Evolutionary conservation across 2,888 invertebrate species (phyloP).

Genomic region (Biston betularia): DNA sequence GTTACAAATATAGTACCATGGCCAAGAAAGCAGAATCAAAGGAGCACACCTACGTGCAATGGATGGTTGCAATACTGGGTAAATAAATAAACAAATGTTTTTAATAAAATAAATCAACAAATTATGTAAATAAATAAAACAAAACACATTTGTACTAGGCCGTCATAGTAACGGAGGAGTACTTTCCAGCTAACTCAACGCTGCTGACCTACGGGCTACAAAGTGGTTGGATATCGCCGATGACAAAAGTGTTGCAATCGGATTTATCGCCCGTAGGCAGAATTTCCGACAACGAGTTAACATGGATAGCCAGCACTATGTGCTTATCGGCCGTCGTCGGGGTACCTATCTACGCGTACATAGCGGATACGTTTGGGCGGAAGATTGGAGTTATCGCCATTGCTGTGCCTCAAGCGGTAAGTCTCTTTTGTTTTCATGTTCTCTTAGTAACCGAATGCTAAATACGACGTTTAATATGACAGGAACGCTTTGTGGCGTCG

Average conservation of each 20-base stretch:
- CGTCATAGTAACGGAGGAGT: conserved; percentile 47
- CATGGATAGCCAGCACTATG: conserved; percentile 75
- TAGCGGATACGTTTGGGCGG: conserved; percentile 74
- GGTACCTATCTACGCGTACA: conserved; percentile 71
- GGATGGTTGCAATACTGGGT: conserved; percentile 54
- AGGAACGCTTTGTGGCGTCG: conserved; percentile 18
- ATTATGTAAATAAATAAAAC: conserved; percentile 55
- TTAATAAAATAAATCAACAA: conserved; percentile 38
- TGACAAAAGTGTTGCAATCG: conserved; percentile 68
- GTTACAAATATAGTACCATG: conserved; percentile 35
- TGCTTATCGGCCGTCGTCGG: conserved; percentile 64
- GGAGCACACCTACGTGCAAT: conserved; percentile 53
- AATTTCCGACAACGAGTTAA: conserved; percentile 68
- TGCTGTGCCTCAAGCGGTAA: conserved; percentile 77
- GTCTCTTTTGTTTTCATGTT: conserved; percentile 47
- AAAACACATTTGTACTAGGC: conserved; percentile 53
- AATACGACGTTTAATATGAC: conserved; percentile 54
- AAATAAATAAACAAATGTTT: conserved; percentile 37
- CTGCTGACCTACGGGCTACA: conserved; percentile 73
- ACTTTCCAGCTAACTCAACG: conserved; percentile 70
- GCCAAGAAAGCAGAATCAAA: conserved; percentile 23
- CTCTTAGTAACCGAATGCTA: conserved; percentile 52
- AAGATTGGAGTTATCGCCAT: conserved; percentile 73
- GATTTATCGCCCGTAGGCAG: conserved; percentile 62
- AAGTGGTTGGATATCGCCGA: conserved; percentile 78